Conservation (phyloP, 2,888 invertebrate species). For the Argyra leucocephala region DNA sequence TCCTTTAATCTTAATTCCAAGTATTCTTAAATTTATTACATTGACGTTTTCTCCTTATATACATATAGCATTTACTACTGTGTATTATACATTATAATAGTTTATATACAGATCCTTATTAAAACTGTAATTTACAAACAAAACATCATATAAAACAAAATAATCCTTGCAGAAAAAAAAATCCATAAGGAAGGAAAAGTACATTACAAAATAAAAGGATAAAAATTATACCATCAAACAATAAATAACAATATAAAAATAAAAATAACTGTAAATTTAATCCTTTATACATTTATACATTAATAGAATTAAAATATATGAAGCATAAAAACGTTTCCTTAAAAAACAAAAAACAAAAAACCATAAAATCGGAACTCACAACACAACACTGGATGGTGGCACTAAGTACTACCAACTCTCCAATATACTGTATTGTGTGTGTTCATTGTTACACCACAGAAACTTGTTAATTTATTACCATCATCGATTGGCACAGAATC, state of each 20-base stretch:
- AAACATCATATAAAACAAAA: background rate
- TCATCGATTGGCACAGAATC: background rate
- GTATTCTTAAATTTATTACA: no score
- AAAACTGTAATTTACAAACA: background rate
- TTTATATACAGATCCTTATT: background rate
- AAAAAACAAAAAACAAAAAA: background rate
- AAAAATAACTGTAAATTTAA: background rate
- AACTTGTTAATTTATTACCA: slow-evolving; percentile 4
- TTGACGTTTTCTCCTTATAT: no score
- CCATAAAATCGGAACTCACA: background rate
- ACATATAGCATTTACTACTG: no score
- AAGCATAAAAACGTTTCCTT: background rate
- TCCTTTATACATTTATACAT: background rate
- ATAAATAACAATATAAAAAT: slow-evolving; percentile 1
- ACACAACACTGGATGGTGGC: background rate
- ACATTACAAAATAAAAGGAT: background rate
- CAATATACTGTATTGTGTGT: background rate
- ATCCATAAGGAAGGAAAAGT: background rate
- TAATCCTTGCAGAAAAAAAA: background rate
- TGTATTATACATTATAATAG: no score
- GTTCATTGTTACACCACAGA: background rate
- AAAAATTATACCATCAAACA: background rate
- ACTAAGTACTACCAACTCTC: background rate
- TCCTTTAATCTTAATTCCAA: no score
- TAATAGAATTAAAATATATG: background rate